Conservation (phyloP, 2,113 vertebrate genomes). For the Lycocorax pyrrhopterus region DNA sequence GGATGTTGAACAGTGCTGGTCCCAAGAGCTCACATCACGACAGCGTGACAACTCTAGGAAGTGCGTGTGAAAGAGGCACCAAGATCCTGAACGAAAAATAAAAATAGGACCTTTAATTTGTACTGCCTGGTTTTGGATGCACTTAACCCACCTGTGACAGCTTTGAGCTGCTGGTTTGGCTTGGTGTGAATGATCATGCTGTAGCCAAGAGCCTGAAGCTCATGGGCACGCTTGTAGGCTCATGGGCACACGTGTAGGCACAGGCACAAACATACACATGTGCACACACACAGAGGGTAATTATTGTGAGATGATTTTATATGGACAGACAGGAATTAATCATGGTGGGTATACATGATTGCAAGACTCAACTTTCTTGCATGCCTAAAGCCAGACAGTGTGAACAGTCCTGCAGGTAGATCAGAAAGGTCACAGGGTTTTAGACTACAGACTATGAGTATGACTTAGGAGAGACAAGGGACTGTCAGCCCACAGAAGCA, state of each 20-base stretch:
- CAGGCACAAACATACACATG: background rate
- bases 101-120: background rate
- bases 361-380: background rate
- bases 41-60: background rate
- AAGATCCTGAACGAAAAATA: background rate
- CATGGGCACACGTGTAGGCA: background rate
- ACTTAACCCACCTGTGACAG: background rate
- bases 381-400: background rate
- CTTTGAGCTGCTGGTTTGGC: background rate
- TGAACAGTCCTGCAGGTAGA: background rate
- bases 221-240: background rate
- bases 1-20: background rate
- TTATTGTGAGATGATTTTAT: background rate
- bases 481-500: background rate
- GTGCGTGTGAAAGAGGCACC: background rate
- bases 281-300: background rate
- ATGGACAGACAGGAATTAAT: background rate
- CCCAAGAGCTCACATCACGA: background rate
- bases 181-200: background rate
- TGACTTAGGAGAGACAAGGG: background rate
- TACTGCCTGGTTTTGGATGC: background rate
- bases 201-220: background rate
- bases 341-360: background rate
- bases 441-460: background rate
- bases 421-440: background rate